phyloP scores from a whole-genome alignment of 2,888 invertebrate species.

The Latrodectus hesperus region DNA sequence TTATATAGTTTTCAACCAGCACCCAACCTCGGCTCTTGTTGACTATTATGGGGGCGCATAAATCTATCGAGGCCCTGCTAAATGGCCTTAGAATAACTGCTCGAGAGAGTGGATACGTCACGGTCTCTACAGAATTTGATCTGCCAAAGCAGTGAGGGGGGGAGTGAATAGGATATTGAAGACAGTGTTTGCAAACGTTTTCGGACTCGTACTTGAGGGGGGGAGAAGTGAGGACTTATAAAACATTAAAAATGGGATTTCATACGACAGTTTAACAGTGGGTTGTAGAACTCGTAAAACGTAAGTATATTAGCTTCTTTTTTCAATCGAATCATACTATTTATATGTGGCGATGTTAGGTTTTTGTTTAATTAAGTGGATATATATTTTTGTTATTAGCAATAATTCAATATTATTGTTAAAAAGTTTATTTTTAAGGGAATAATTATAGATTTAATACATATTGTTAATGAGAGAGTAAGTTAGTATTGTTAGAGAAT shows the following conservation, averaged over 20 bases:
- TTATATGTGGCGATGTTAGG: no score
- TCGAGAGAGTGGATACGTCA: constrained; percentile 58
- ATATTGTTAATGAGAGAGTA: no score
- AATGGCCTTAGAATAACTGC: constrained; percentile 67
- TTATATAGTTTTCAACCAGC: constrained; percentile 41
- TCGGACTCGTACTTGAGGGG: constrained; percentile 4
- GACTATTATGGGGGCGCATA: constrained; percentile 43
- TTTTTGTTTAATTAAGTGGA: no score
- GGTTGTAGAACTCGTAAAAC: no score
- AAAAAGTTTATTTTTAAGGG: no score
- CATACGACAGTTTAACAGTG: background rate
- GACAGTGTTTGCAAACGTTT: constrained; percentile 58
- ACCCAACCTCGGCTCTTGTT: constrained; percentile 12
- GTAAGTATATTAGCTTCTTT: no score
- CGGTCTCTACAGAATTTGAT: constrained; percentile 56
- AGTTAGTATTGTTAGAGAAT: no score
- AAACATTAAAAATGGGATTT: constrained; percentile 4
- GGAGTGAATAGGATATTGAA: constrained; percentile 20
- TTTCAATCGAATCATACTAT: no score
- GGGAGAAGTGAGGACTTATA: background rate
- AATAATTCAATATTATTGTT: no score
- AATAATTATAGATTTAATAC: no score
- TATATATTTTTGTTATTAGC: no score
- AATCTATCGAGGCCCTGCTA: constrained; percentile 40
- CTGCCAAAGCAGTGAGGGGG: constrained; percentile 18